Base-by-base conservation (phyloP, 2,888 invertebrate genomes). In the Heterodera filipjevi region DNA sequence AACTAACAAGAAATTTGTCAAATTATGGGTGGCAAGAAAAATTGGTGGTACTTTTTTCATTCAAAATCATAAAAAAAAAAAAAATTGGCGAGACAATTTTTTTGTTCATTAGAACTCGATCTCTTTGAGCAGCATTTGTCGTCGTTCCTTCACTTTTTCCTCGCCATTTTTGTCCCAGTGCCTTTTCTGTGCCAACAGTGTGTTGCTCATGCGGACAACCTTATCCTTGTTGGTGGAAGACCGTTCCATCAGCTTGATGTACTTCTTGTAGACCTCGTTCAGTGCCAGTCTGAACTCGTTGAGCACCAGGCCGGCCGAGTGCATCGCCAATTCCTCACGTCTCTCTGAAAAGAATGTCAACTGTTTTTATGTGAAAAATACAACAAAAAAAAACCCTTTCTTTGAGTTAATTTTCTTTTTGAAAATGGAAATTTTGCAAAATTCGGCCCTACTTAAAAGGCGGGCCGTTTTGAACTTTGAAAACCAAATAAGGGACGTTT, bases 211-310 rank as follows among this genome's bases (percentile, higher is more conserved):
- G 33, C 64, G 32, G 2, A 64, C 32, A 10, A 33, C 27, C 22
- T n/a, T 3, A 16, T 53, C 59, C 14, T 75, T 64, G 30, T 64
- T 32, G 32, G 16, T 75, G 30, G 59, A 66, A 8, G 75, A 75
- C 12, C 33, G 44, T 12, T 30, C 68, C 30, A 75, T 19, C 22
- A 59, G 12, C 8, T 64, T 64, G 35, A 30, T 75, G 33, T 66
- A 64, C 46, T 75, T 75, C 12, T 44, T 75, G 33, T 64, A 75
- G 22, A 75, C 75, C 32, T 75, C 66, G 8, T 75, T 66, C 22
- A 75, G 30, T 8, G 75, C 75, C 75, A 33, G 19, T 33, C 66
- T 75, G 35, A 32, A 75, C 16, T 75, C 75, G 30, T 75, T 75
- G 14, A 75, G 22, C 8, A 75, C 16, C 3, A 44, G 30, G 19